Evolutionary conservation across 2,888 invertebrate species (phyloP), one percentile per base, ranked within the genome.

Genomic region (Epirrita christyi): DNA sequence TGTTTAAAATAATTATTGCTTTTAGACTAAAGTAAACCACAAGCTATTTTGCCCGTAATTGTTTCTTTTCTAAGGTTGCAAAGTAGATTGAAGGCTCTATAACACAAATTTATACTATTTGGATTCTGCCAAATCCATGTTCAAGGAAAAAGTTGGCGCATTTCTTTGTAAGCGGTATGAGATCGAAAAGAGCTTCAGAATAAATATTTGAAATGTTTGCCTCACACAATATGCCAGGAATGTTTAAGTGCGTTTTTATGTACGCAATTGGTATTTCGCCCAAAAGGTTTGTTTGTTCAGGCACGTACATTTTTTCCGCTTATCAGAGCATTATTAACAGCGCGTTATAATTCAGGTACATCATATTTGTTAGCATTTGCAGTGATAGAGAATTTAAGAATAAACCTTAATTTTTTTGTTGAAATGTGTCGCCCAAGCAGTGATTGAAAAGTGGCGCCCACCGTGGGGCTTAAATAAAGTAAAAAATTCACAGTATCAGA

Each of bases 221-320:
- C 49, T 63, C 57, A 61, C 63, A 63, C 63, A 63, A 55, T 62
- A 59, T 56, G 65, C 49, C 57, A 57, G 58, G 64, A 67, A 67
- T 63, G 61, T 64, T 68, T 70, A 61, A 69, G 63, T 71, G 70
- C 71, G 70, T 70, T 74, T 75, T 71, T 70, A 69, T 68, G 67
- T 67, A 70, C 68, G 67, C 73, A 66, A 71, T 21, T 21, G 21
- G 21, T 70, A 72, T 66, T 70, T 69, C 41, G 68, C 66, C 64
- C 69, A 64, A 74, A 74, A 69, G 70, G 73, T 71, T 75, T 72
- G 78, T 72, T 75, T 71, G 73, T 66, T 71, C 68, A 63, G 71
- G 65, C 69, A 70, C 63, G 59, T 64, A 68, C 64, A 65, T 69
- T 66, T 73, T 71, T 76, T 70, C 65, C 68, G 73, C 68, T 70